Conservation (phyloP, 2,113 vertebrate species). For the Rhinolophus ferrumequinum region DNA sequence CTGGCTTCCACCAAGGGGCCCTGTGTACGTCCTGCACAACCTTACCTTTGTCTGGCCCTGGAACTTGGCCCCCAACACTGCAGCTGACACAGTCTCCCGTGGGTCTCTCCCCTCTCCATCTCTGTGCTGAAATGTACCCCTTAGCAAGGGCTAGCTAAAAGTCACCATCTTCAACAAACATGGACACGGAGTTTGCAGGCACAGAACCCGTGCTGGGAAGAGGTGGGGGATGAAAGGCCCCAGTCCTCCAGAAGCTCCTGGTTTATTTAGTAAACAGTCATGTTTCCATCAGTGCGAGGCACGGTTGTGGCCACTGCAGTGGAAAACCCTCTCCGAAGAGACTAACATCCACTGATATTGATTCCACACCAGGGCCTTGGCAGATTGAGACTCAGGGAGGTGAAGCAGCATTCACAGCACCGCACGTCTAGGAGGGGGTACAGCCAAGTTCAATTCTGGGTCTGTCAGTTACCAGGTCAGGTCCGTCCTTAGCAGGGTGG, state of each 20-base stretch:
- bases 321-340: background rate
- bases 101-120: background rate
- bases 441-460: background rate
- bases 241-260: background rate
- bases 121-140: background rate
- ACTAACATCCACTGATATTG: background rate
- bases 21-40: background rate
- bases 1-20: background rate
- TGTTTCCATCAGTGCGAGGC: background rate
- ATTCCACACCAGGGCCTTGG: background rate
- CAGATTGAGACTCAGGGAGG: background rate
- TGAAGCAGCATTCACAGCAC: background rate
- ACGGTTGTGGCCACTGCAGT: background rate
- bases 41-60: background rate
- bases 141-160: background rate
- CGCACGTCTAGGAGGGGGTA: background rate
- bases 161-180: background rate
- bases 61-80: background rate
- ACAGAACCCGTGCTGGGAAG: fast-evolving
- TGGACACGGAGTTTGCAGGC: no score
- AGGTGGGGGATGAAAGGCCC: background rate
- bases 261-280: no score
- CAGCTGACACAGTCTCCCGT: background rate
- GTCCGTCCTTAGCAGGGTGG: background rate
- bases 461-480: background rate